Base-by-base conservation (phyloP, 2,797 vertebrate species). In the Typhlichthys subterraneus region DNA sequence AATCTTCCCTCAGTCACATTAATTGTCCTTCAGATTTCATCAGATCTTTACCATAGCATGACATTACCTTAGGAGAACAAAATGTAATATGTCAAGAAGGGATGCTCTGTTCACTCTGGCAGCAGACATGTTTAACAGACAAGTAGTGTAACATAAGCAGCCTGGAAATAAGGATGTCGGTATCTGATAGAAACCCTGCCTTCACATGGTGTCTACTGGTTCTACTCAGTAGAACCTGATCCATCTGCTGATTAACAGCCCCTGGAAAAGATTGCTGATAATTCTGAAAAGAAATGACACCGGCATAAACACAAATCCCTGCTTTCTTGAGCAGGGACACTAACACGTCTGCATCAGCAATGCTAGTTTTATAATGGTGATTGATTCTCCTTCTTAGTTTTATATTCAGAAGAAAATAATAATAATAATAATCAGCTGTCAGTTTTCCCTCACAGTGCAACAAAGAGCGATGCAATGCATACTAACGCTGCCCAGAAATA, bases 401-500 rank as follows among this genome's bases (percentile, higher is more conserved):
- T 75, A 76, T 66, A 85, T 82, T 82, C 53, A 54, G 63, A 83
- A 72, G 45, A 69, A 63, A 31, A 60, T 48, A 52, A 45, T 38
- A 71, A 23, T 23, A 23, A 23, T 23, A 29, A 29, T 29, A 29
- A 29, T 29, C 23, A 29, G 57, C 29, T 75, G 77, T 31, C 75
- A 84, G 78, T 72, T 72, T 74, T 83, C 73, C 67, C 68, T 71
- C 69, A 79, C 75, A 72, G 68, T 64, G 78, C 69, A 79, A 87
- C 63, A 87, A 83, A 82, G 70, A 80, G 63, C 55, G 29, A 76
- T 61, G 70, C 69, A 75, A 78, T 51, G 64, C 70, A 74, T 80
- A 84, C 81, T 81, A 88, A 85, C 80, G 72, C 66, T 70, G 72
- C 76, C 69, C 67, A 42, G 73, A 89, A 88, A 85, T 73, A 85